Percentiles rank a stretch among this genome's conserved stretches.
phyloP scores from a whole-genome alignment of 2,113 vertebrate genomes.

The Henicopernis longicauda region DNA sequence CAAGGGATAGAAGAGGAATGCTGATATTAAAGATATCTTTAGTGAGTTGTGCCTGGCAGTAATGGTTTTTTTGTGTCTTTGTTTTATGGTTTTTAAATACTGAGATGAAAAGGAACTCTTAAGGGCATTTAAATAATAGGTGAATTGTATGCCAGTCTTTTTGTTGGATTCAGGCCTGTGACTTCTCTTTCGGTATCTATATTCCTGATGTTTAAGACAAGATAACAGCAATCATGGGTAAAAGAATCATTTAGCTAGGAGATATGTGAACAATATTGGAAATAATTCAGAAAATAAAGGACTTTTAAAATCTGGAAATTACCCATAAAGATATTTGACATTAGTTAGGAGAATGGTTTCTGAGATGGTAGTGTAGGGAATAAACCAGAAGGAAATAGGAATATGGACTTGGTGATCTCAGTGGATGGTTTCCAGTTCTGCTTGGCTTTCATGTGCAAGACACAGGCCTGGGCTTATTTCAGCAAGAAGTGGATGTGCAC shows the following conservation, averaged over 20 bases:
- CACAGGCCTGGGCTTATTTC: background rate
- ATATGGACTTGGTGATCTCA: background rate
- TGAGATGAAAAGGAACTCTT: background rate
- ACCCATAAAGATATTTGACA: background rate
- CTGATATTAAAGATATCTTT: background rate
- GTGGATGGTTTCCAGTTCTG: background rate
- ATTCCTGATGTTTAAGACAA: background rate
- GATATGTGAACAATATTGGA: background rate
- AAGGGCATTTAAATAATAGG: background rate
- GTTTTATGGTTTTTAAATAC: background rate
- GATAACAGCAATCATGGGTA: background rate
- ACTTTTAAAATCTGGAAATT: background rate
- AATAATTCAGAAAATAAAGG: background rate
- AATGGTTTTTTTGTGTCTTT: background rate
- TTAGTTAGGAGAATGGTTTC: background rate
- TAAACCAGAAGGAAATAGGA: background rate
- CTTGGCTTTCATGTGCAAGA: background rate
- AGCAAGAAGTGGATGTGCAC: background rate
- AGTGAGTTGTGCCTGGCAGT: background rate
- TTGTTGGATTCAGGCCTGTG: background rate
- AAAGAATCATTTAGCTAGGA: background rate
- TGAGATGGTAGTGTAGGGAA: background rate
- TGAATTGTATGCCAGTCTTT: background rate
- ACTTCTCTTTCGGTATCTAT: background rate
- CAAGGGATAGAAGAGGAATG: background rate